Percentiles rank a stretch among this genome's conserved stretches.
These are phyloP conservation scores for Symphodus melops DNA, from an alignment of 2,113 vertebrate species.

Conservation along the genomic window DNA sequence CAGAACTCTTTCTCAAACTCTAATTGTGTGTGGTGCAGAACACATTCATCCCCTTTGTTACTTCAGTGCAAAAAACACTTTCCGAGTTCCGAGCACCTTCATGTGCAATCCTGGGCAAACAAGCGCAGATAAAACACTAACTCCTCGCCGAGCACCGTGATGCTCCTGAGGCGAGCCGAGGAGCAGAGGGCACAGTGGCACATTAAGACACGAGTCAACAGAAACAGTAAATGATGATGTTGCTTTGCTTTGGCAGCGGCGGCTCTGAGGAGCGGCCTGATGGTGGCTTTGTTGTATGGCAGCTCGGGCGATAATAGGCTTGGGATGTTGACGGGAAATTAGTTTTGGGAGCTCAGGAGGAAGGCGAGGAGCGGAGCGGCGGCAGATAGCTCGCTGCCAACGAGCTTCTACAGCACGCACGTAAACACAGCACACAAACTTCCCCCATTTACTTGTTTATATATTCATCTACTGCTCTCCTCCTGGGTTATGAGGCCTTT, in stretches of 20 bases:
- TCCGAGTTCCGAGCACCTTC: slow-evolving; percentile 13
- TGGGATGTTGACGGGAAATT: slow-evolving; percentile 71
- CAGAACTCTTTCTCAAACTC: not conserved
- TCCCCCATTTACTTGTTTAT: slow-evolving; percentile 29
- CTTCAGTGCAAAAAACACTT: slow-evolving; percentile 28
- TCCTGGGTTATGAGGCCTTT: slow-evolving; percentile 32
- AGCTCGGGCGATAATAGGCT: slow-evolving; percentile 60
- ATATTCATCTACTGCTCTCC: slow-evolving; percentile 37
- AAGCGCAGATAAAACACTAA: slow-evolving; percentile 18
- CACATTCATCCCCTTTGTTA: slow-evolving; percentile 6
- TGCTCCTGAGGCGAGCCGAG: slow-evolving; percentile 38
- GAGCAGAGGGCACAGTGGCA: slow-evolving; percentile 34
- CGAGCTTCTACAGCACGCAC: slow-evolving; percentile 15
- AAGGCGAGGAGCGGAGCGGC: slow-evolving; percentile 45
- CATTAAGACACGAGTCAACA: slow-evolving; percentile 66
- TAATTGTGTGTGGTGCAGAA: not conserved
- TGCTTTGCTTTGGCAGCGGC: slow-evolving; percentile 49
- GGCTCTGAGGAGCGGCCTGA: slow-evolving; percentile 31
- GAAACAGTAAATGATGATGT: slow-evolving; percentile 63
- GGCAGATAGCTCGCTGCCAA: slow-evolving; percentile 45
- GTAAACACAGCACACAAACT: slow-evolving; percentile 4
- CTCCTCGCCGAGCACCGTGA: slow-evolving; percentile 28
- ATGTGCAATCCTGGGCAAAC: slow-evolving; percentile 34
- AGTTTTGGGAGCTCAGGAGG: slow-evolving; percentile 68
- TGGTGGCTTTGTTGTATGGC: slow-evolving; percentile 51